Evolutionary conservation across 2,888 invertebrate species (phyloP).

Genomic region (Leptopilina myrica): DNA sequence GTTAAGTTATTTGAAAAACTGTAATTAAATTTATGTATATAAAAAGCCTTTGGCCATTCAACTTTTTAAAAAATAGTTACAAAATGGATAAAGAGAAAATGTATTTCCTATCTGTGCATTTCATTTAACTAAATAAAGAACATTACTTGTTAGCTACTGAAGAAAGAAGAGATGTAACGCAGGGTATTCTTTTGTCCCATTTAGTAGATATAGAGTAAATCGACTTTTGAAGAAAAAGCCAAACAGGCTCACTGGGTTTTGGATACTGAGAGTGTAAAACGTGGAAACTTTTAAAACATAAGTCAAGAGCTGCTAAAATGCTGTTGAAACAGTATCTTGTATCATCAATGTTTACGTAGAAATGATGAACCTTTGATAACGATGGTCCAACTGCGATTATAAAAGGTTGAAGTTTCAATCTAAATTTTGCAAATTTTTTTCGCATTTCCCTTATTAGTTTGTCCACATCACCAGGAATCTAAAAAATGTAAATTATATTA

Average conservation of each 20-base stretch:
- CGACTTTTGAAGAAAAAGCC: slow-evolving; percentile 53
- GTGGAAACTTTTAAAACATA: slow-evolving; percentile 53
- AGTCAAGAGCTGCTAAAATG: slow-evolving; percentile 46
- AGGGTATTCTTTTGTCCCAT: slow-evolving; percentile 20
- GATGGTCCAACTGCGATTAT: slow-evolving; percentile 40
- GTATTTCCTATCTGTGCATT: too few relatives aligned
- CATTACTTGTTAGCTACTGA: not conserved
- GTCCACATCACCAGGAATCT: not conserved
- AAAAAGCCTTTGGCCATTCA: too few relatives aligned
- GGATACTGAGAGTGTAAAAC: slow-evolving; percentile 52
- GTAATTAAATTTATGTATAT: too few relatives aligned
- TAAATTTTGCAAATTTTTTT: slow-evolving; percentile 21
- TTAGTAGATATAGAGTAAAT: slow-evolving; percentile 49
- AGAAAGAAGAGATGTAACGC: not conserved
- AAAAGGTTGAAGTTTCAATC: slow-evolving; percentile 44
- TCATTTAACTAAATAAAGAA: too few relatives aligned
- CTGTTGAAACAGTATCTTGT: slow-evolving; percentile 4
- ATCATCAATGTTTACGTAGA: slow-evolving; percentile 41
- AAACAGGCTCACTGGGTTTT: slow-evolving; percentile 50
- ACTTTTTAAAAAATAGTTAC: too few relatives aligned
- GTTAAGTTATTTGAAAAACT: too few relatives aligned
- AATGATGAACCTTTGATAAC: not conserved
- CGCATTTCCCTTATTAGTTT: not conserved
- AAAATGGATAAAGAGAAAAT: too few relatives aligned
- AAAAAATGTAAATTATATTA: not conserved